Evolutionary conservation across 2,797 vertebrate species (phyloP).

Genomic region (Muscicapa comitata): DNA sequence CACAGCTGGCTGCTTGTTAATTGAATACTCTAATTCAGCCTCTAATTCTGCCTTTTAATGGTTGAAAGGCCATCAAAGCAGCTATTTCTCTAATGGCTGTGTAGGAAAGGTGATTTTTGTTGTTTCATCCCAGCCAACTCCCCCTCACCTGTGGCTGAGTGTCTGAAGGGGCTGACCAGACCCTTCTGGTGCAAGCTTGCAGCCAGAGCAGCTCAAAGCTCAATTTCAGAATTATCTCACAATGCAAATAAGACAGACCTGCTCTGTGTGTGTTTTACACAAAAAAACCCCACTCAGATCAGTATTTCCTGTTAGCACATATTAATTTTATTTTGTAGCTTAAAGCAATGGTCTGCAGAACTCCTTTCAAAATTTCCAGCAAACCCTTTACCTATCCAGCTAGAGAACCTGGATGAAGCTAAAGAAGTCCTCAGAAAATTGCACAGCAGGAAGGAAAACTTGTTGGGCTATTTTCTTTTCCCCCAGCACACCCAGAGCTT

Average conservation of each 20-base stretch:
- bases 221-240: neutral
- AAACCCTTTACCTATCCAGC: neutral
- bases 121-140: neutral
- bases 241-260: neutral
- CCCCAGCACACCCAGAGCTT: neutral
- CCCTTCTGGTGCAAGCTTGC: fast-evolving
- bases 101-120: neutral
- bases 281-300: neutral
- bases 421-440: neutral
- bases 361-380: neutral
- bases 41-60: slow-evolving; percentile 23
- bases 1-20: slow-evolving; percentile 37
- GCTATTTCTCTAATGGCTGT: neutral
- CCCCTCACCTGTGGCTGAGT: neutral
- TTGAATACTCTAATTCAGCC: slow-evolving; percentile 28
- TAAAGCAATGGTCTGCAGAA: neutral
- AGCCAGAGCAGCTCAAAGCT: neutral
- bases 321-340: neutral
- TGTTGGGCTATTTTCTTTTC: too few species aligned
- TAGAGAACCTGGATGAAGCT: neutral
- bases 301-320: neutral
- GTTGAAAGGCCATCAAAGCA: slow-evolving; percentile 1
- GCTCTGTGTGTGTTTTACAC: neutral
- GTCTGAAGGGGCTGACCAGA: neutral
- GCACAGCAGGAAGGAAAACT: neutral